Base-by-base conservation (phyloP, 2,113 vertebrate genomes). In the Pomatostomus ruficeps region DNA sequence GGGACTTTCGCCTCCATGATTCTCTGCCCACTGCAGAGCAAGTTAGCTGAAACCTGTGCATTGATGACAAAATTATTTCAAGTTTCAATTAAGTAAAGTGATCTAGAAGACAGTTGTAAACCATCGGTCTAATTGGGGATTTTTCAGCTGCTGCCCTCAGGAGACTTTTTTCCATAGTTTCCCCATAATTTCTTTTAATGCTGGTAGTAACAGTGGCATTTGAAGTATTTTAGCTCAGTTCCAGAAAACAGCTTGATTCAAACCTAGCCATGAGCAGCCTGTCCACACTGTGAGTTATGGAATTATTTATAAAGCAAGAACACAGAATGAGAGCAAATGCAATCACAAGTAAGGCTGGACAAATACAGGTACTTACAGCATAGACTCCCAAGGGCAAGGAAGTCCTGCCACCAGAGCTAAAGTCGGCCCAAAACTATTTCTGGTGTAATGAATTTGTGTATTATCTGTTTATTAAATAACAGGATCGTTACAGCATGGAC, bases 381-480 rank as follows among this genome's bases (percentile, higher is more conserved):
- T 15, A 46, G 62, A 43, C 19, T 35, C 58, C 15, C 17, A 77
- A 65, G 4, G 51, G 18, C 11, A 35, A 2, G 1, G 9, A 57
- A 18, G 3, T 75, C 73, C 65, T 87, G 42, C 13, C 48, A 71
- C 43, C 67, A 79, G 31, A 95, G 85, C 57, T 90, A 82, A 68
- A 87, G 40, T 72, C 54, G 76, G 46, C 83, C 86, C 67, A 89
- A 68, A 89, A 76, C 28, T n/a, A 36, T 73, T 87, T 76, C 67
- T 89, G 67, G 49, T 6, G 8, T 88, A 62, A 70, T 63, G 68
- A 55, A 58, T 78, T 71, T 51, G 43, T 40, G n/a, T 85, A 76
- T 72, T 65, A 76, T 72, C 46, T 75, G 70, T 93, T 95, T 95
- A 95, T 95, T 97, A 66, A 89, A 70, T 66, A 92, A 91, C 75